These are phyloP conservation scores for Xenus cinereus DNA, from an alignment of 2,113 vertebrate species.

Conservation along the genomic window DNA sequence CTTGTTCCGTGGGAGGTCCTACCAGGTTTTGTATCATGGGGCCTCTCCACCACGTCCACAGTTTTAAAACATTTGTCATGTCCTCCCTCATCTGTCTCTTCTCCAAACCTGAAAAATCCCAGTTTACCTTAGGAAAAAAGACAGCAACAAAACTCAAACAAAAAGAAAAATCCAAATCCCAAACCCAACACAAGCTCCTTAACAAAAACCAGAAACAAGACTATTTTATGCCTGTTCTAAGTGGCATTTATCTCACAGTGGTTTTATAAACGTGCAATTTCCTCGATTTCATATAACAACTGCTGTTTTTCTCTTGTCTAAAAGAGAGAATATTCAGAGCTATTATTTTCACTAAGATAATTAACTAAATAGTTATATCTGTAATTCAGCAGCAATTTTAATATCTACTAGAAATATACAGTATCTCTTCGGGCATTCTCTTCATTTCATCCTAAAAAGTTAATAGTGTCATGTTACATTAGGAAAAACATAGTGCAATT, in stretches of 20 bases:
- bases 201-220: not conserved
- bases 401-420: constrained; percentile 22
- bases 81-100: not conserved
- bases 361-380: constrained; percentile 39
- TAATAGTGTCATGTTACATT: constrained; percentile 37
- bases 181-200: not conserved
- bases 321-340: not conserved
- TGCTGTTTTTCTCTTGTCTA: not conserved
- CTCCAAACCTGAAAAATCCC: not conserved
- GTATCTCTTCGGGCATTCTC: constrained; percentile 27
- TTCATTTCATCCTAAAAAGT: constrained; percentile 16
- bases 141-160: not conserved
- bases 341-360: constrained; percentile 38
- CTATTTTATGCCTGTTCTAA: not conserved
- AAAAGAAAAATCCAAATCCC: not conserved
- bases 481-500: constrained; percentile 41
- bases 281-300: not conserved
- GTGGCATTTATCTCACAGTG: not conserved
- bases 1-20: not conserved
- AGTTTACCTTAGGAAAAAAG: not conserved
- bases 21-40: not conserved
- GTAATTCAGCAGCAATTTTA: constrained; percentile 41
- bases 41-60: not conserved
- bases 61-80: not conserved
- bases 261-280: not conserved